phyloP scores from a whole-genome alignment of 2,797 vertebrate genomes.

The Labeo calbasu region DNA sequence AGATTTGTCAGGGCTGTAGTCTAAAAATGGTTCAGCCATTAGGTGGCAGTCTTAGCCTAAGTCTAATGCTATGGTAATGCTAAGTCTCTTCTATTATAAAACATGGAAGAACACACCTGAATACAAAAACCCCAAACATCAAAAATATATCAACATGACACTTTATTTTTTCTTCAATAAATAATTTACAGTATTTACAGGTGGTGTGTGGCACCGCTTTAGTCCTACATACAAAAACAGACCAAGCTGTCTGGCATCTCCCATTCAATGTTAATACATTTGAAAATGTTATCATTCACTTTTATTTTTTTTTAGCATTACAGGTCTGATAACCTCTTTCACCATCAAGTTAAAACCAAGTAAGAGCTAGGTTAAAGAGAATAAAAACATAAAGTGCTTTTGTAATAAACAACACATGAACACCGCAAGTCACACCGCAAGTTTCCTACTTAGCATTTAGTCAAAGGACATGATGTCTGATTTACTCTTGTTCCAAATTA shows the following conservation, averaged over 20 bases:
- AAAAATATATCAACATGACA: conserved; percentile 72
- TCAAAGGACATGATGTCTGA: conserved; percentile 44
- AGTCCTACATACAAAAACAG: conserved; percentile 79
- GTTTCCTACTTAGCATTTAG: conserved; percentile 53
- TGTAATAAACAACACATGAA: conserved; percentile 76
- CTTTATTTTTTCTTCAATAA: conserved; percentile 89
- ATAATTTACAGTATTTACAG: conserved; percentile 99
- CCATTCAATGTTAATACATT: conserved; percentile 62
- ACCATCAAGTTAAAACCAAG: conserved; percentile 68
- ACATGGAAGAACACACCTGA: conserved; percentile 5
- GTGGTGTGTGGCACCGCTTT: conserved; percentile 77
- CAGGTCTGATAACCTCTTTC: conserved; percentile 65
- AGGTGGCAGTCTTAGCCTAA: conserved; percentile 41
- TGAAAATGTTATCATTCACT: conserved; percentile 51
- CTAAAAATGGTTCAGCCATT: conserved; percentile 35
- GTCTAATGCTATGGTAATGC: background rate
- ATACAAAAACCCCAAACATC: conserved; percentile 47
- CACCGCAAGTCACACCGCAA: conserved; percentile 59
- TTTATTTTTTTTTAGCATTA: conserved; percentile 63
- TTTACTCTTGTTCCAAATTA: conserved; percentile 43
- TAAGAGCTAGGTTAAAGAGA: conserved; percentile 72
- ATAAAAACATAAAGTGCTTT: conserved; percentile 83
- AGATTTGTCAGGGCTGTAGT: too few relatives aligned
- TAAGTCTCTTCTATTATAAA: background rate
- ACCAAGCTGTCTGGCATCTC: conserved; percentile 75